Percentiles rank a stretch among this genome's conserved stretches.
Conservation (phyloP, 1,140 invertebrate genomes). For the Aphis craccivora region DNA sequence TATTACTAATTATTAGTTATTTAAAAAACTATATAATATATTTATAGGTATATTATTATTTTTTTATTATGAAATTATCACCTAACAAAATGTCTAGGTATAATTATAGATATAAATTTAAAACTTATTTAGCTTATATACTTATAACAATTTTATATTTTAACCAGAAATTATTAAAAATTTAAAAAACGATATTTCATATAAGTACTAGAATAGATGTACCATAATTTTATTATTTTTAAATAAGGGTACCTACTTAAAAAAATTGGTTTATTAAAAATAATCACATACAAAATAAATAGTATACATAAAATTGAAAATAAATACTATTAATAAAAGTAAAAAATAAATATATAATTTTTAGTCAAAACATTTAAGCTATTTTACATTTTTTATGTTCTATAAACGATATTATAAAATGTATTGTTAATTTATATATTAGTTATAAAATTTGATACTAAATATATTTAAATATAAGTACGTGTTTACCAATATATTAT, state of each 20-base stretch:
- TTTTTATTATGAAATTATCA: neutral
- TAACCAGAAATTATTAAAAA: neutral
- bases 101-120: neutral
- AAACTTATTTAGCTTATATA: neutral
- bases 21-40: neutral
- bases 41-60: neutral
- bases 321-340: neutral
- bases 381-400: no score
- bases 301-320: neutral
- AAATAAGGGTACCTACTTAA: neutral
- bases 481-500: neutral
- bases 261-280: neutral
- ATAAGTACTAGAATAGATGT: no score
- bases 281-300: neutral
- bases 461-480: neutral
- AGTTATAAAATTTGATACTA: neutral
- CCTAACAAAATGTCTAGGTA: neutral
- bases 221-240: neutral
- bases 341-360: neutral
- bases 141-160: neutral
- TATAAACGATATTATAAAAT: neutral
- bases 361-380: neutral
- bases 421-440: neutral
- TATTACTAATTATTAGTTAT: neutral
- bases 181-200: neutral